Percentiles rank a stretch among this genome's conserved stretches.
Conservation (phyloP, 1,140 invertebrate species). For the Caerostris darwini region DNA sequence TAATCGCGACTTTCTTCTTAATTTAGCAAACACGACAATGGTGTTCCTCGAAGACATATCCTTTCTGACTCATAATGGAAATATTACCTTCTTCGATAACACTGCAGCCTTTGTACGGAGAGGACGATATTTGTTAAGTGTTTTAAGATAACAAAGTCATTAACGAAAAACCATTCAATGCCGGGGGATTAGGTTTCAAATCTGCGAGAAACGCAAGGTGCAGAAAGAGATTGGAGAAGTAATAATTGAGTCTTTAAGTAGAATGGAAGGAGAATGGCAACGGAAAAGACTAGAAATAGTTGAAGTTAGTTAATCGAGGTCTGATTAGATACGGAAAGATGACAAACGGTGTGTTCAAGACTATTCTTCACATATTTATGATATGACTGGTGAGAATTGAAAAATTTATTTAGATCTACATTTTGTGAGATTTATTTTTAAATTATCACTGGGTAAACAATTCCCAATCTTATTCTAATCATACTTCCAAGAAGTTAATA, state of each 20-base stretch:
- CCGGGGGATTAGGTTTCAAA: neutral
- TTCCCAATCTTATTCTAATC: too few relatives aligned
- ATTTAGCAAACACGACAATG: neutral
- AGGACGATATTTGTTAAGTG: neutral
- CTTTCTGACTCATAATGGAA: neutral
- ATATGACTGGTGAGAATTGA: too few relatives aligned
- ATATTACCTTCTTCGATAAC: neutral
- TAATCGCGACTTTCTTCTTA: neutral
- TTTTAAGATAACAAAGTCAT: neutral
- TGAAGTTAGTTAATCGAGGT: too few relatives aligned
- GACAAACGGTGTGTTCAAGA: neutral
- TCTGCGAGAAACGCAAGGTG: neutral
- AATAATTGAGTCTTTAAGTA: slow-evolving; percentile 5
- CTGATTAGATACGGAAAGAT: neutral
- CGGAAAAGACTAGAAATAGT: too few relatives aligned
- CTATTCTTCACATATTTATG: neutral
- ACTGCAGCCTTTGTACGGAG: too few relatives aligned
- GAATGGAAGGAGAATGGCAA: neutral
- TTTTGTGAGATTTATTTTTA: too few relatives aligned
- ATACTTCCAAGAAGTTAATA: too few relatives aligned
- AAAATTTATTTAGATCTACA: too few relatives aligned
- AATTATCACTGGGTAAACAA: too few relatives aligned
- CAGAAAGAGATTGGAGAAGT: neutral
- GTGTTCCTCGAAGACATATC: neutral
- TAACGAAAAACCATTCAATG: neutral